Percentiles rank a stretch among this genome's conserved stretches.
Evolutionary conservation across 2,797 vertebrate genomes (phyloP).

Genomic region (Sebastes kiyomatsui): DNA sequence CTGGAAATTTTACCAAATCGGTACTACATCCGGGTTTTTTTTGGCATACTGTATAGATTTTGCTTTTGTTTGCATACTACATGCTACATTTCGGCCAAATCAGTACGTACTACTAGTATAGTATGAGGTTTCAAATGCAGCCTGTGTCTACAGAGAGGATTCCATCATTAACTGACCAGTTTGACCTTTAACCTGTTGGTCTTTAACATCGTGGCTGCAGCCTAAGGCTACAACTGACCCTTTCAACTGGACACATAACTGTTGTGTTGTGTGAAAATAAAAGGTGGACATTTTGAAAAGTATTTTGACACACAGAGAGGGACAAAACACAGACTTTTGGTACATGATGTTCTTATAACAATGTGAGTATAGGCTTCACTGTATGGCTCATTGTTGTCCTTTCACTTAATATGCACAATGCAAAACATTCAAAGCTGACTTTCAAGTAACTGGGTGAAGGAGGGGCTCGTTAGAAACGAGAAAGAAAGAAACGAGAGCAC

Average conservation of each 20-base stretch:
- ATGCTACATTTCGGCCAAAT: too few species aligned
- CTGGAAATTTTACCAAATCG: too few species aligned
- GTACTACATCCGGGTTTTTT: too few species aligned
- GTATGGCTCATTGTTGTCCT: too few species aligned
- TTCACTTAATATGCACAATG: neutral
- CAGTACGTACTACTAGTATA: too few species aligned
- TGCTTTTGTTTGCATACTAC: too few species aligned
- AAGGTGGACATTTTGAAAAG: neutral
- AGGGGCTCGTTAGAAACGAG: too few species aligned
- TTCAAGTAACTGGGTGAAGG: neutral
- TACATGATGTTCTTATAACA: constrained; percentile 17
- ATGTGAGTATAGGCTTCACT: neutral
- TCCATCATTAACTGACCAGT: neutral
- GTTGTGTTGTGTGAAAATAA: neutral
- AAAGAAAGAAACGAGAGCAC: too few species aligned
- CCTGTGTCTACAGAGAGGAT: too few species aligned
- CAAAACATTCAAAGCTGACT: neutral
- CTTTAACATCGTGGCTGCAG: neutral
- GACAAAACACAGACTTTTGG: neutral
- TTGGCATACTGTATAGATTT: too few species aligned
- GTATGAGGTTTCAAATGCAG: too few species aligned
- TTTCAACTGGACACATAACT: neutral
- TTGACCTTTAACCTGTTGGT: neutral
- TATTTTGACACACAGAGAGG: neutral
- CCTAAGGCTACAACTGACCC: neutral